Percentiles rank a stretch among this genome's conserved stretches.
Conservation (phyloP, 2,113 vertebrate genomes). For the Toxostoma redivivum region DNA sequence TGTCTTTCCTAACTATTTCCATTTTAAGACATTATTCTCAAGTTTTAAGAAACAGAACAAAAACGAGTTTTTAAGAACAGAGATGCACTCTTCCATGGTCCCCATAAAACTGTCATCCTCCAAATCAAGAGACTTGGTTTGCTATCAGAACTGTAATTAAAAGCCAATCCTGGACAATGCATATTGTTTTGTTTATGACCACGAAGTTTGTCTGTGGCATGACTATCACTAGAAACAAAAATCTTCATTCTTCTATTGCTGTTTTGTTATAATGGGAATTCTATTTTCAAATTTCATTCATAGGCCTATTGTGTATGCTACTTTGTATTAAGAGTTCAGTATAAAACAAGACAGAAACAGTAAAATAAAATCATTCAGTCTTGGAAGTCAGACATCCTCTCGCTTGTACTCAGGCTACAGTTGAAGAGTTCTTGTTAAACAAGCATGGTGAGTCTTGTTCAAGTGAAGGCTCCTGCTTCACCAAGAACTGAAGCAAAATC, state of each 20-base stretch:
- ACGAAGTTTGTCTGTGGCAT: background rate
- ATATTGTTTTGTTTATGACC: background rate
- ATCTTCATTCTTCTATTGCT: background rate
- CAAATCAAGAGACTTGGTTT: background rate
- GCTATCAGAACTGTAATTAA: background rate
- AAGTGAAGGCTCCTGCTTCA: background rate
- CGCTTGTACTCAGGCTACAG: background rate
- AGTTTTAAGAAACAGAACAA: background rate
- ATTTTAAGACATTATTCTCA: background rate
- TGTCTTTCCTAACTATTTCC: background rate
- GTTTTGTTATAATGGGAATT: background rate
- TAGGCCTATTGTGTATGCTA: background rate
- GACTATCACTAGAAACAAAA: background rate
- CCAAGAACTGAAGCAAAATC: background rate
- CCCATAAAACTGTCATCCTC: background rate
- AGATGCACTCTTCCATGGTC: background rate
- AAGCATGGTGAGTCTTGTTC: background rate
- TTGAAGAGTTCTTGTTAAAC: background rate
- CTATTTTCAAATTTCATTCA: background rate
- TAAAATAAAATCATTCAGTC: slow-evolving; percentile 18
- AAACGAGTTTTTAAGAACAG: background rate
- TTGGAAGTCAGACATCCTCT: background rate
- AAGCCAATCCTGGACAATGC: background rate
- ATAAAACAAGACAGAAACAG: slow-evolving; percentile 41
- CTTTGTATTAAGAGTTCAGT: slow-evolving; percentile 7